These are phyloP conservation scores for Poeciliopsis turneri DNA, from an alignment of 2,797 vertebrate genomes.

Conservation along the genomic window DNA sequence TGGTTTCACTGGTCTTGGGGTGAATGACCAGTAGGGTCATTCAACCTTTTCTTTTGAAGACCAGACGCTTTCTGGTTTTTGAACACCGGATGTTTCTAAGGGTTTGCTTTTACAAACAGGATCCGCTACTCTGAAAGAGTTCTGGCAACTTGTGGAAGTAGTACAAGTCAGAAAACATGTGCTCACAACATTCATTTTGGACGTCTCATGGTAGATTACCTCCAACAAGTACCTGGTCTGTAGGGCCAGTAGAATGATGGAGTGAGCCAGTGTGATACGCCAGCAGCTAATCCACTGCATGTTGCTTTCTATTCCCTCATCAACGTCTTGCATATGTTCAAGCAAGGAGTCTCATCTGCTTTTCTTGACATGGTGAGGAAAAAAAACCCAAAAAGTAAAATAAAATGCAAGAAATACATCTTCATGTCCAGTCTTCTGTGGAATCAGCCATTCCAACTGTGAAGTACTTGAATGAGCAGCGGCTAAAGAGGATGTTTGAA, in stretches of 20 bases:
- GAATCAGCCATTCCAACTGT: slow-evolving; percentile 1
- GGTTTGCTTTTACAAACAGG: background rate
- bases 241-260: background rate
- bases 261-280: background rate
- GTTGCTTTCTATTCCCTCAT: background rate
- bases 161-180: background rate
- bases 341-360: background rate
- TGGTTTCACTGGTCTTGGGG: background rate
- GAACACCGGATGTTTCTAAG: background rate
- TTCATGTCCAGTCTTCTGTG: background rate
- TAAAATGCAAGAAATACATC: background rate
- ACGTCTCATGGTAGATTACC: background rate
- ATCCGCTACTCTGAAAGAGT: background rate
- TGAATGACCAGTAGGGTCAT: too few species aligned
- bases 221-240: background rate
- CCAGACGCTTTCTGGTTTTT: background rate
- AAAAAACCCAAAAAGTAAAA: background rate
- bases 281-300: background rate
- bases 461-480: background rate
- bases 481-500: background rate
- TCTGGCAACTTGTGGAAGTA: too few species aligned
- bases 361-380: background rate
- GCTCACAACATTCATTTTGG: background rate
- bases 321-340: background rate
- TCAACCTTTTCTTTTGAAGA: too few species aligned